A percentile compares a stretch with the other conserved stretches of the same genome.
Conservation (phyloP, 2,113 vertebrate species). For the Notothenia rossii region DNA sequence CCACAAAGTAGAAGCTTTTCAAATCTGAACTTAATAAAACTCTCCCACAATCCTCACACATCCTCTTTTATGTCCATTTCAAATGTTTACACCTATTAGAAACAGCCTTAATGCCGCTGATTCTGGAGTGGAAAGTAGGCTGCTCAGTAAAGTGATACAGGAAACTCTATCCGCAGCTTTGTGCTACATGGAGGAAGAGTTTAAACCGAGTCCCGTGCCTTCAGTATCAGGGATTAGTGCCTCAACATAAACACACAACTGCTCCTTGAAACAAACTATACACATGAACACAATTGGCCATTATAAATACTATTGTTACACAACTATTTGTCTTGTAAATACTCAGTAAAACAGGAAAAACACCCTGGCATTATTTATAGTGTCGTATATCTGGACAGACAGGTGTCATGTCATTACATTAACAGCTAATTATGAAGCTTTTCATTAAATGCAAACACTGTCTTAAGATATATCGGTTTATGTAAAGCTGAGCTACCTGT, state of each 20-base stretch:
- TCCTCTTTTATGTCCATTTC: not conserved
- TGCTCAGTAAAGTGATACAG: constrained; percentile 53
- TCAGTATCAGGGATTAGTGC: constrained; percentile 6
- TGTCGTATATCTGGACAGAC: constrained; percentile 21
- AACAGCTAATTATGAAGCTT: not conserved
- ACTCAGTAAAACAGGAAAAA: not conserved
- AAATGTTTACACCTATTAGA: not conserved
- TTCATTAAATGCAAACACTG: not conserved
- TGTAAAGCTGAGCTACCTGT: not conserved
- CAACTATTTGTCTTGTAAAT: not conserved
- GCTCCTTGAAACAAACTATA: not conserved
- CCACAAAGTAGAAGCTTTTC: not conserved
- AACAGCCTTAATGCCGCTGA: not conserved
- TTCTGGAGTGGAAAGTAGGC: constrained; percentile 20
- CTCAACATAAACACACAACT: constrained; percentile 6
- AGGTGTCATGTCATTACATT: constrained; percentile 23
- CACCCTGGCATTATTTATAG: constrained; percentile 12
- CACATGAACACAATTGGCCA: too few species aligned
- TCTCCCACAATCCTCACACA: not conserved
- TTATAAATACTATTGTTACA: too few species aligned
- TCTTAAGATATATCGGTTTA: not conserved
- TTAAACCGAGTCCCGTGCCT: not conserved
- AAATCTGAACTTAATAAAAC: not conserved
- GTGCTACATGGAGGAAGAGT: constrained; percentile 25
- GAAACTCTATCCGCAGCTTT: constrained; percentile 55